phyloP scores from a whole-genome alignment of 2,888 invertebrate species.

The Lithodes maja region DNA sequence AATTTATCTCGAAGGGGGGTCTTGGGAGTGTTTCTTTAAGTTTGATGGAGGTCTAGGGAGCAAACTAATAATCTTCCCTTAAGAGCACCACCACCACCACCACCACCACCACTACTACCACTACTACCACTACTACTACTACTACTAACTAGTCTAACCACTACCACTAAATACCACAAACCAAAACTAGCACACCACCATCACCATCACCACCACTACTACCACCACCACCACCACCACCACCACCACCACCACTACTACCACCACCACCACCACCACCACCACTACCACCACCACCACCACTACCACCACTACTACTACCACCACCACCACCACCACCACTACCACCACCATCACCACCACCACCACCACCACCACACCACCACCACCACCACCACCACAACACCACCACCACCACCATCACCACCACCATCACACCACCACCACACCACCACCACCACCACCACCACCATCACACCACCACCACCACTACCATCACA shows the following conservation, averaged over 20 bases:
- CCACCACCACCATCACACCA: background rate
- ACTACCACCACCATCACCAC: background rate
- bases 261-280: background rate
- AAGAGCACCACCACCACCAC: too few relatives aligned
- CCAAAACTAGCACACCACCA: background rate
- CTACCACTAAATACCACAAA: too few relatives aligned
- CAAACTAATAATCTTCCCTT: too few relatives aligned
- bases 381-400: background rate
- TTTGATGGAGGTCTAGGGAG: too few relatives aligned
- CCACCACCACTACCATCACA: background rate
- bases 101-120: too few relatives aligned
- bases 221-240: background rate
- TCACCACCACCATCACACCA: background rate
- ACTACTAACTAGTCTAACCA: too few relatives aligned
- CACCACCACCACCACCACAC: background rate
- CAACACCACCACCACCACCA: background rate
- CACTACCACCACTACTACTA: background rate
- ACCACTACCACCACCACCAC: background rate
- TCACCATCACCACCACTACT: background rate
- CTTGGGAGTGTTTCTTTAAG: too few relatives aligned
- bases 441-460: background rate
- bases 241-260: background rate
- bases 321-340: background rate
- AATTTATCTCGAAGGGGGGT: too few relatives aligned
- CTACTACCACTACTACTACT: too few relatives aligned